Evolutionary conservation across 2,888 invertebrate species (phyloP), one percentile per base, ranked within the genome.

Genomic region (Gisinianus flammeolus): DNA sequence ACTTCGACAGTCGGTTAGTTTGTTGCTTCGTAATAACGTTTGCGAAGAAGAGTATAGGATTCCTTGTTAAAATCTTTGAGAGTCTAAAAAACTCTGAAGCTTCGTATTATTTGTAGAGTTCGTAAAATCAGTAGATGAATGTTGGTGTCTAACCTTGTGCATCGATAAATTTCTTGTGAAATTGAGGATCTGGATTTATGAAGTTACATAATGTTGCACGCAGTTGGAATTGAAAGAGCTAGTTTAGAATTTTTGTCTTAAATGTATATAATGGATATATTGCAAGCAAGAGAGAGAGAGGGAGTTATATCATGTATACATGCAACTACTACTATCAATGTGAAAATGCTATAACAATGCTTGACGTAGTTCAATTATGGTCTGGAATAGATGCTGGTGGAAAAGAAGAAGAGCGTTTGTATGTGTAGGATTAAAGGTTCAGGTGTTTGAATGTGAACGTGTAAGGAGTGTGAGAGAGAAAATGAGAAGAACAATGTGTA

Each of bases 131-230:
- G 33, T 31, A 56, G 72, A 62, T 73, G 62, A 73, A 73, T 73
- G 58, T 58, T 62, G 72, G 72, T 73, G 72, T 62, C 62, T 62
- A 56, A 56, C 33, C 72, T 73, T 24, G 58, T 62, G 1, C 64
- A 35, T 74, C 73, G 44, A 74, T 74, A 74, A 74, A 74, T 74
- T 74, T 74, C 73, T 30, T 24, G 33, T 64, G 73, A 31, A 74
- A 74, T 74, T 44, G 73, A 74, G n/a, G 73, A 74, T 74, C 64
- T 74, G 62, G 73, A 74, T 74, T 74, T 74, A 74, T 74, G 73
- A 62, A 74, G 64, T 74, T 74, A 74, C 33, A 33, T 74, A 64
- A 44, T 64, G 66, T 72, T 72, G 66, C n/a, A 74, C 52, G 67
- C 31, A 30, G 33, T 67, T 22, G 67, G 31, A 67, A 35, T 67